Conservation (phyloP, 2,888 invertebrate genomes). For the Hydraecia micacea region DNA sequence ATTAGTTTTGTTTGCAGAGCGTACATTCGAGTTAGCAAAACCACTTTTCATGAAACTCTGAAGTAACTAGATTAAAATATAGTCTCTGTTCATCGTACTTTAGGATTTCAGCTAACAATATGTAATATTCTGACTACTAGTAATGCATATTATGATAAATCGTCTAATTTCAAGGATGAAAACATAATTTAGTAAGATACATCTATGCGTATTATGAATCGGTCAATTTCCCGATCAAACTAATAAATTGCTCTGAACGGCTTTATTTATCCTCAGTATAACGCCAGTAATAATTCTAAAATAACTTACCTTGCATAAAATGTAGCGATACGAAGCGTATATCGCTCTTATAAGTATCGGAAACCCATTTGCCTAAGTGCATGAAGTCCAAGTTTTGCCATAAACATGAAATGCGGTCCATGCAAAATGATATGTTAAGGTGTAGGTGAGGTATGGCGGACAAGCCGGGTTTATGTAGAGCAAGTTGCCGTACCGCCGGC, state of each 20-base stretch:
- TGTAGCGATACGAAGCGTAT: conserved; percentile 82
- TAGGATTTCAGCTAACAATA: conserved; percentile 5
- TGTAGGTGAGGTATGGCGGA: conserved; percentile 75
- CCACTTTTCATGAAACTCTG: conserved; percentile 21
- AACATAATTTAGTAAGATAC: background rate
- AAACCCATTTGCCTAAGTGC: conserved; percentile 90
- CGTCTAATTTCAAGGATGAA: background rate
- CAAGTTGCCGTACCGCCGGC: conserved; percentile 61
- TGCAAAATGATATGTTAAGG: conserved; percentile 88
- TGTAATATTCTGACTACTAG: background rate
- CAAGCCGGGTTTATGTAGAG: conserved; percentile 58
- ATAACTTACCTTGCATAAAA: conserved; percentile 81
- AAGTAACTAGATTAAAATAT: conserved; percentile 15
- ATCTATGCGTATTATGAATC: background rate
- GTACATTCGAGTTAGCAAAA: conserved; percentile 18
- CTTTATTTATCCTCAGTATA: conserved; percentile 71
- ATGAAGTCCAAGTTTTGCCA: conserved; percentile 89
- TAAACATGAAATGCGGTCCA: conserved; percentile 89
- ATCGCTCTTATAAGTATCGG: conserved; percentile 88
- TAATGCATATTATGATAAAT: background rate
- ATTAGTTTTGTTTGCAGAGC: conserved; percentile 13
- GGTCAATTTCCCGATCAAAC: conserved; percentile 28
- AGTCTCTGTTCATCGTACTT: background rate
- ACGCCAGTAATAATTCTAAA: conserved; percentile 80
- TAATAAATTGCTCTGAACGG: conserved; percentile 54